A percentile compares a stretch with the other conserved stretches of the same genome.
Evolutionary conservation across 2,113 vertebrate genomes (phyloP).

Genomic region (Tragelaphus imberbis): DNA sequence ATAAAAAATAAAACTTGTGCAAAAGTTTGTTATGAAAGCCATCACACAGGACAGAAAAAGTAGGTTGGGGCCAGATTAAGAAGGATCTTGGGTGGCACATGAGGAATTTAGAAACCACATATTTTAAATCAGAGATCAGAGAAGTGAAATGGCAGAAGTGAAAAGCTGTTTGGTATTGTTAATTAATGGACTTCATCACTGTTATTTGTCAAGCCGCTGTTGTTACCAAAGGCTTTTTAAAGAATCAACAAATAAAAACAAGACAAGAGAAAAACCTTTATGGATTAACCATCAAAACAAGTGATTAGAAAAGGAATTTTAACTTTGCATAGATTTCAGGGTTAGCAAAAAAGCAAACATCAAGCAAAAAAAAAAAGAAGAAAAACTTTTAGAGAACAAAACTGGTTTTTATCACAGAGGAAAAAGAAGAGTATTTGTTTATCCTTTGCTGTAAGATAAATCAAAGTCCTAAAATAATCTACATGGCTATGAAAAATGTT

Average conservation of each 20-base stretch:
- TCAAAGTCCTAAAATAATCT: slow-evolving; percentile 26
- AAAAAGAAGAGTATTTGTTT: neutral
- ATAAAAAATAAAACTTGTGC: neutral
- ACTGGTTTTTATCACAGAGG: neutral
- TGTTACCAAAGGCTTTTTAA: slow-evolving; percentile 26
- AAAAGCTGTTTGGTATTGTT: neutral
- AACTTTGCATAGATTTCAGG: neutral
- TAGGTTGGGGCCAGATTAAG: neutral
- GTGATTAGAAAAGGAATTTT: slow-evolving; percentile 25
- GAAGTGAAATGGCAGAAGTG: slow-evolving; percentile 11
- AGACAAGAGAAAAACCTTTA: neutral
- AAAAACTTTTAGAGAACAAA: neutral
- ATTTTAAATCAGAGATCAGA: neutral
- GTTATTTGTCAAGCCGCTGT: neutral
- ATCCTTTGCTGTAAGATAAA: slow-evolving; percentile 26
- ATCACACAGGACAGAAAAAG: neutral
- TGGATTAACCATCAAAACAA: neutral
- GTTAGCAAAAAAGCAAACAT: neutral
- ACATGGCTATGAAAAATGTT: neutral
- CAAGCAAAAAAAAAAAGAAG: neutral
- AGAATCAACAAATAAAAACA: slow-evolving; percentile 20
- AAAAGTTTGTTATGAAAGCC: neutral
- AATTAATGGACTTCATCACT: neutral
- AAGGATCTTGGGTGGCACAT: neutral
- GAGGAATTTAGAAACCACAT: slow-evolving; percentile 7